Base-by-base conservation (phyloP, 2,113 vertebrate genomes). In the Anas platyrhynchos region DNA sequence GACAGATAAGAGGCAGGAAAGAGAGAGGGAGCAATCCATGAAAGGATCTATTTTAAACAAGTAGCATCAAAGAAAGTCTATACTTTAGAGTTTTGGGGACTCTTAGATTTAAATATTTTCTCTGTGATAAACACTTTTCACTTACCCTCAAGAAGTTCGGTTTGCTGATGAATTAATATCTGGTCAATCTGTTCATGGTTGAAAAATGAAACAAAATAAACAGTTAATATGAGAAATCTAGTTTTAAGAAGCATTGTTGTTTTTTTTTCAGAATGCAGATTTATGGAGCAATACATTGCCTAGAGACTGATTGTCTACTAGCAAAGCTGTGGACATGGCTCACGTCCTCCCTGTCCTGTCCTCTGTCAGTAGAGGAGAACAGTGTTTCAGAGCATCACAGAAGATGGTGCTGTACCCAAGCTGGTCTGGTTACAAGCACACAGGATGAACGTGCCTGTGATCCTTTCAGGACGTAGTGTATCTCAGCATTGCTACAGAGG, bases 141-240 rank as follows among this genome's bases (percentile, higher is more conserved):
- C 97, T 75, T 98, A 99, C 99, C 98, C 98, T 99, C 99, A 66
- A 99, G 96, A 82, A 99, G 88, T 92, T 99, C 99, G 31, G 98
- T 91, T 93, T 99, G 98, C 95, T 99, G 99, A 97, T 99, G 99
- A 97, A 99, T 96, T 93, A 99, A 95, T 71, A 99, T 82, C 96
- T 99, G 98, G 97, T 99, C 99, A 92, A 99, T 97, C 99, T 99
- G 78, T 75, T 95, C 17, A 20, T 43, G 65, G 79, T 96, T 91
- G 80, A 94, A 97, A 97, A 96, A 96, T 83, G 59, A 89, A 83
- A 93, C 17, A 91, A 83, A 94, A 96, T 9, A 65, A 78, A 84
- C 16, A 92, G 29, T 90, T 89, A 95, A 72, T 65, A 72, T 68
- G n/a, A 84, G 34, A 93, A 65, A 59, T 14, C 13, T n/a, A 36